phyloP scores from a whole-genome alignment of 2,888 invertebrate genomes.

The Metellina segmentata region DNA sequence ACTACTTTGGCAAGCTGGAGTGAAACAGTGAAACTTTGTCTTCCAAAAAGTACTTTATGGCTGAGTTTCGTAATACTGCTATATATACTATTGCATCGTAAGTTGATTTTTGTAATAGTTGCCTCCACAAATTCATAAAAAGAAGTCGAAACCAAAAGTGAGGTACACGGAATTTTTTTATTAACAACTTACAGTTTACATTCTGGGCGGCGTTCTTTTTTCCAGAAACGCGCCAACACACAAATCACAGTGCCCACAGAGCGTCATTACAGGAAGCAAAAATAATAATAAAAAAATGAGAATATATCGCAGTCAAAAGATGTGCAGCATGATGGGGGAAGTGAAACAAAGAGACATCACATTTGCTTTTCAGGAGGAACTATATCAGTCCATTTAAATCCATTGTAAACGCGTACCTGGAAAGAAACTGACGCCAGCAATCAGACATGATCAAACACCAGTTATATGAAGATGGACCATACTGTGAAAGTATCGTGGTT shows the following conservation, averaged over 20 bases:
- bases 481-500: too few species aligned
- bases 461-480: too few species aligned
- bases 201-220: constrained; percentile 57
- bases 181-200: constrained; percentile 76
- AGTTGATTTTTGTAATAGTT: too few species aligned
- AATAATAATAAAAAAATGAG: not conserved
- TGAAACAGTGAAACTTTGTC: too few species aligned
- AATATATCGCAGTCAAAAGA: constrained; percentile 55
- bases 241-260: constrained; percentile 73
- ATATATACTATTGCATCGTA: too few species aligned
- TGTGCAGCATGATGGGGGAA: constrained; percentile 36
- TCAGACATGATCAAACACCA: not conserved
- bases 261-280: constrained; percentile 66
- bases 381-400: constrained; percentile 39
- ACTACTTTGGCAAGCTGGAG: too few species aligned
- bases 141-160: not conserved
- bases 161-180: constrained; percentile 72
- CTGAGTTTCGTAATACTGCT: too few species aligned
- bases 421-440: not conserved
- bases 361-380: constrained; percentile 53
- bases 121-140: not conserved
- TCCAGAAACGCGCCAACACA: constrained; percentile 50
- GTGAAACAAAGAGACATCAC: constrained; percentile 30
- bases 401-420: not conserved
- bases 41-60: too few species aligned